phyloP scores from a whole-genome alignment of 1,140 invertebrate genomes.

The Choristoneura fumiferana region DNA sequence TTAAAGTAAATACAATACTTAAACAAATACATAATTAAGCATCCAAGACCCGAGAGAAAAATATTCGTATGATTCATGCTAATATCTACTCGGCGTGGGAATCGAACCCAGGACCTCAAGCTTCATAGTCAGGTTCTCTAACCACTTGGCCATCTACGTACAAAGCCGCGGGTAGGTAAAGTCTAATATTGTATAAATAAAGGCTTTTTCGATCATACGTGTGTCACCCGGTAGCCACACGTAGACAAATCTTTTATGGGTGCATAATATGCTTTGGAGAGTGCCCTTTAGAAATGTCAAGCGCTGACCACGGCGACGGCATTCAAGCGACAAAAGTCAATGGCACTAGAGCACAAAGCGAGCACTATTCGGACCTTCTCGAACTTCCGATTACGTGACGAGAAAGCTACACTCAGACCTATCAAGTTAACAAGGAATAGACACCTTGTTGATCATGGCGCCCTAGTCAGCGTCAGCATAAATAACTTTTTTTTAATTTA shows the following conservation, averaged over 20 bases:
- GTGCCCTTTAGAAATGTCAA: slow-evolving; percentile 13
- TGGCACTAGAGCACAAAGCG: slow-evolving; percentile 17
- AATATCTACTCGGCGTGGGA: too few species aligned
- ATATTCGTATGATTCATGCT: too few species aligned
- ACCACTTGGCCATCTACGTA: too few species aligned
- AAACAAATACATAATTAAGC: too few species aligned
- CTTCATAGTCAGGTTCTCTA: too few species aligned
- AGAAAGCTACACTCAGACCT: not conserved
- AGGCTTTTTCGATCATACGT: not conserved
- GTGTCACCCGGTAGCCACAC: slow-evolving; percentile 4
- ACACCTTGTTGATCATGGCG: not conserved
- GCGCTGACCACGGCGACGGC: slow-evolving; percentile 11
- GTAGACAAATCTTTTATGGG: not conserved
- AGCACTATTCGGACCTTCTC: not conserved
- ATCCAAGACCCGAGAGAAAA: too few species aligned
- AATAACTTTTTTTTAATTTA: too few species aligned
- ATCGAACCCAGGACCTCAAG: too few species aligned
- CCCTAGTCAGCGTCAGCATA: too few species aligned
- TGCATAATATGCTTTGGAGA: not conserved
- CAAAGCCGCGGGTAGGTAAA: too few species aligned
- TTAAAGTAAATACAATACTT: too few species aligned
- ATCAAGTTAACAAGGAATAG: slow-evolving; percentile 2
- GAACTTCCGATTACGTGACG: not conserved
- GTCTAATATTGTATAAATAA: too few species aligned
- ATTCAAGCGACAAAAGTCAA: slow-evolving; percentile 14